A percentile compares a stretch with the other conserved stretches of the same genome.
phyloP scores from a whole-genome alignment of 2,888 invertebrate genomes.

The Bursaphelenchus okinawaensis region DNA sequence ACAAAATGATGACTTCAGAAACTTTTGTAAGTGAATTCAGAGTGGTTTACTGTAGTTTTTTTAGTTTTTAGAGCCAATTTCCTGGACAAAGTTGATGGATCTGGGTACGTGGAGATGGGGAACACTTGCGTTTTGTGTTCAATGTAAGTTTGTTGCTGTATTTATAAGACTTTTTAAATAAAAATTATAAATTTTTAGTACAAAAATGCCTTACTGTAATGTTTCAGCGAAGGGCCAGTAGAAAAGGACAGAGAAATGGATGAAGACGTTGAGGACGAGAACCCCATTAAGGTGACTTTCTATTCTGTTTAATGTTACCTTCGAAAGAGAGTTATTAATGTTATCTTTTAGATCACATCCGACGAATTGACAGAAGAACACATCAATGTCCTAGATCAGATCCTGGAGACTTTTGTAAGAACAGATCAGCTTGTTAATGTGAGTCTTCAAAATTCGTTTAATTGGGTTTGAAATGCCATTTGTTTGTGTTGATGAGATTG shows the following conservation, averaged over 20 bases:
- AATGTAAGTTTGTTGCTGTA: constrained; percentile 15
- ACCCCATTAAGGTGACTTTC: neutral
- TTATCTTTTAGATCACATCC: constrained; percentile 1
- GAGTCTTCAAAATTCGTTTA: neutral
- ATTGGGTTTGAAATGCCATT: too few species aligned
- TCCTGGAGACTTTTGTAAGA: constrained; percentile 5
- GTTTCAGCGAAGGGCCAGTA: constrained; percentile 11
- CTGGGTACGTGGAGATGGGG: constrained; percentile 27
- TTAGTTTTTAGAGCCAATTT: constrained; percentile 22
- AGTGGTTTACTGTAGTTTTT: neutral
- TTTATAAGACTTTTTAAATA: too few species aligned
- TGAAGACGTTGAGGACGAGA: constrained; percentile 9
- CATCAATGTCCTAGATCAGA: constrained; percentile 8
- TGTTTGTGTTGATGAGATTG: too few species aligned
- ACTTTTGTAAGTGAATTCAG: constrained; percentile 1
- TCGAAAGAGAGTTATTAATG: neutral
- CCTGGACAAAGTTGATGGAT: constrained; percentile 20
- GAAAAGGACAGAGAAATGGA: constrained; percentile 13
- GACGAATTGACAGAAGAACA: constrained; percentile 7
- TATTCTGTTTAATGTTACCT: neutral
- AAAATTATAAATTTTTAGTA: too few species aligned
- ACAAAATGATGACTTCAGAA: constrained; percentile 2
- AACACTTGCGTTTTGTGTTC: constrained; percentile 28
- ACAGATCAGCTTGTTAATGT: constrained; percentile 13
- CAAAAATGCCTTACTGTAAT: too few species aligned